Evolutionary conservation across 2,888 invertebrate genomes (phyloP), one percentile per base, ranked within the genome.

Genomic region (Lepidochitona cinerea): DNA sequence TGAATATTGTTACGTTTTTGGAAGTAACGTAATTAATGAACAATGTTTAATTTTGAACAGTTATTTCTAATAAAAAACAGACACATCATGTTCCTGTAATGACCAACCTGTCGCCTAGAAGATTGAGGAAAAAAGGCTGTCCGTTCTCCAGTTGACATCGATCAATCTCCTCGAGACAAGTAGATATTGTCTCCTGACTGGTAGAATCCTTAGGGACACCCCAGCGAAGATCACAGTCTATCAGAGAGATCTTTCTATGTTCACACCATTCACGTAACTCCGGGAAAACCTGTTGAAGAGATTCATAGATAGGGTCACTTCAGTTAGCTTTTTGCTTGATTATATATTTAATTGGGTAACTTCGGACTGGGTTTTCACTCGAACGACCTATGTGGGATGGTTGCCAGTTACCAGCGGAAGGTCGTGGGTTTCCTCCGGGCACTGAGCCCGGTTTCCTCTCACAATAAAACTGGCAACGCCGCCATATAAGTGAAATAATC

Each of bases 221-320:
- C 90, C 90, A 90, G 29, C 90, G 78, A 49, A 90, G 75, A 75
- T 90, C 90, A 83, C 89, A 89, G 72, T 90, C 90, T 18, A 89
- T 78, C 26, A 90, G 78, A 49, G 83, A 83, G 37, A 89, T 74
- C 72, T 83, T 80, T 37, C 84, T 65, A 6, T 82, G 80, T 35
- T 84, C 83, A 73, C 89, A 89, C 87, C 88, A 88, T 76, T 88
- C 88, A 65, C 85, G 77, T 6, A 89, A 74, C 70, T 85, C 88
- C 14, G 89, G 88, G 78, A 89, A 88, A 26, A 88, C 87, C 85
- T 87, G 65, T 9, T 9, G 29, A 18, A 59, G n/a, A 49, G 3
- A 49, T 49, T 41, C 18, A 9, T 41, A 41, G 9, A 41, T 18
- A 12, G 41, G 18, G 9, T 41, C 18, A 41, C 41, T 41, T 41